A percentile compares a stretch with the other conserved stretches of the same genome.
Conservation (phyloP, 2,113 vertebrate species). For the Nannospalax galili region DNA sequence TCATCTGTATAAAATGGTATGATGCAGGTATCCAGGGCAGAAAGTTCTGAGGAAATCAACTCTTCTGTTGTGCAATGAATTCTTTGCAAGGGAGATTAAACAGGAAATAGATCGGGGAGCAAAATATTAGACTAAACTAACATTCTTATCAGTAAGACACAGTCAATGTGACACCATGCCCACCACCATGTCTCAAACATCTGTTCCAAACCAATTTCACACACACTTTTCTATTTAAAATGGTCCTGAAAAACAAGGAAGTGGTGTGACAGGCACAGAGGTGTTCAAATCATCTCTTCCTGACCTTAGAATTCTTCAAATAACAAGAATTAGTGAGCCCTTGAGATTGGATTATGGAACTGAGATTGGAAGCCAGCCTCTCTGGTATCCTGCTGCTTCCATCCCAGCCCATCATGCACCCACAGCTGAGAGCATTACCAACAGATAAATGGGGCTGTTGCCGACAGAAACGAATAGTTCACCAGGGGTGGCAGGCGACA, state of each 20-base stretch:
- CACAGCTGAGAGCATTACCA: background rate
- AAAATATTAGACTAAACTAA: background rate
- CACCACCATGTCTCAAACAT: background rate
- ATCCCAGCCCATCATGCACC: background rate
- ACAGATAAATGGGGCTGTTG: background rate
- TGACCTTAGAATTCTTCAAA: background rate
- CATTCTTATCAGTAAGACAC: background rate
- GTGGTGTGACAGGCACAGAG: background rate
- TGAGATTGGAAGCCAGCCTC: background rate
- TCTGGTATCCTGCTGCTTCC: background rate
- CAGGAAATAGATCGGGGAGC: background rate
- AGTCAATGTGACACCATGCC: background rate
- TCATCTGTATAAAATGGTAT: background rate
- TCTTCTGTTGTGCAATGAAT: background rate
- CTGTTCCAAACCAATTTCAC: background rate
- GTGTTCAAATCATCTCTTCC: background rate
- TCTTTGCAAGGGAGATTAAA: constrained; percentile 19
- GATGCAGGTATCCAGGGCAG: background rate
- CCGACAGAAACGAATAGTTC: background rate
- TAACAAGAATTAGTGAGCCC: background rate
- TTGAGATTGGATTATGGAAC: background rate
- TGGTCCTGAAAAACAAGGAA: background rate
- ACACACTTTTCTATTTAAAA: background rate
- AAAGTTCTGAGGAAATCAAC: background rate
- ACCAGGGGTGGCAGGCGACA: background rate